Percentiles rank a stretch among this genome's conserved stretches.
phyloP scores from a whole-genome alignment of 2,113 vertebrate genomes.

The Columba janthina region DNA sequence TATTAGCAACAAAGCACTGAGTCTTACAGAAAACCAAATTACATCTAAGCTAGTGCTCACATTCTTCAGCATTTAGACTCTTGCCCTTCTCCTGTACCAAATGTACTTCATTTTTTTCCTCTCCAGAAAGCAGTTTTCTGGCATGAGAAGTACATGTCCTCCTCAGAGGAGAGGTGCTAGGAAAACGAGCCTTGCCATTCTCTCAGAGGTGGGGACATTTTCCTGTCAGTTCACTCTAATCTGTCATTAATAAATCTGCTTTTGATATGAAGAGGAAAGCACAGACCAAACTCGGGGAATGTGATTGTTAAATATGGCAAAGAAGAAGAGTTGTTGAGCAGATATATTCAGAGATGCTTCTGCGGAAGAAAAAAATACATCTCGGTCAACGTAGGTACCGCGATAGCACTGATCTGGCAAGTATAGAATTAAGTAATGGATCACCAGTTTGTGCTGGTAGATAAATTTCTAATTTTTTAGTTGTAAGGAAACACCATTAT shows the following conservation, averaged over 20 bases:
- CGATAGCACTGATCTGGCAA: not conserved
- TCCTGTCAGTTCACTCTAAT: not conserved
- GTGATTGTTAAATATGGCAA: not conserved
- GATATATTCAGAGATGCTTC: not conserved
- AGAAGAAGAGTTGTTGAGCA: not conserved
- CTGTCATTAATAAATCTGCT: not conserved
- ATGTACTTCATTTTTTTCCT: not conserved
- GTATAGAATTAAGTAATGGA: not conserved
- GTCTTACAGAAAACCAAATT: not conserved
- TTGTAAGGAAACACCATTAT: not conserved
- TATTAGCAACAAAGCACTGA: not conserved
- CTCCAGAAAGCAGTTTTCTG: not conserved
- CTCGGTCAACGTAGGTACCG: not conserved
- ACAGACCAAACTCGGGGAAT: not conserved
- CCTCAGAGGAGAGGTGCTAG: not conserved
- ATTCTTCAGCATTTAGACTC: not conserved
- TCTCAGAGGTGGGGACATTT: not conserved
- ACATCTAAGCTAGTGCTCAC: not conserved
- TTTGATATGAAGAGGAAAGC: not conserved
- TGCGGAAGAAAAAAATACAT: not conserved
- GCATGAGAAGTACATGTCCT: not conserved
- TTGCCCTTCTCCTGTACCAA: not conserved
- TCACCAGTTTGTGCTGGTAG: not conserved
- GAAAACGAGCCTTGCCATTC: not conserved
- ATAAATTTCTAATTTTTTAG: not conserved